Evolutionary conservation across 1,140 invertebrate species (phyloP).

Genomic region (Chymomyza costata): DNA sequence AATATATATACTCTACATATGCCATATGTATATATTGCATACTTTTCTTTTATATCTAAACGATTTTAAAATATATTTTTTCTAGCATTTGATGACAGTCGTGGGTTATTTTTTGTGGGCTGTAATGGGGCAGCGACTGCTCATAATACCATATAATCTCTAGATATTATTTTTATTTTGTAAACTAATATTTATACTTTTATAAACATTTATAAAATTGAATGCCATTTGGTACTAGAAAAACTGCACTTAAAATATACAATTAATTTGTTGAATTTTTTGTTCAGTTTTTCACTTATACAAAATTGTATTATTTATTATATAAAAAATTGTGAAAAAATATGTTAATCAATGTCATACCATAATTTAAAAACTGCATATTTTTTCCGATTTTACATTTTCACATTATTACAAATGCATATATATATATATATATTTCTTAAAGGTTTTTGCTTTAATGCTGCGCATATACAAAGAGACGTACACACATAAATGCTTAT

Average conservation of each 20-base stretch:
- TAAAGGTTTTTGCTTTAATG: slow-evolving; percentile 1
- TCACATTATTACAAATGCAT: too few relatives aligned
- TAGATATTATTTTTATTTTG: slow-evolving; percentile 4
- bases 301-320: slow-evolving; percentile 20
- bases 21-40: slow-evolving; percentile 31
- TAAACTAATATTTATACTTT: slow-evolving; percentile 23
- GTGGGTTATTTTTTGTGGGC: slow-evolving; percentile 7
- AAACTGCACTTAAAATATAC: slow-evolving; percentile 55
- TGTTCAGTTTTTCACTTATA: slow-evolving; percentile 28
- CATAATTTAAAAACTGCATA: too few relatives aligned
- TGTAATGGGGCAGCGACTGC: slow-evolving; percentile 10
- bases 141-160: slow-evolving; percentile 9
- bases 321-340: slow-evolving; percentile 52
- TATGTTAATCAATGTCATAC: slow-evolving; percentile 14
- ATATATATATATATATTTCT: slow-evolving; percentile 10
- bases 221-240: slow-evolving; percentile 63
- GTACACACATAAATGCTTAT: slow-evolving; percentile 54
- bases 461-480: slow-evolving; percentile 7
- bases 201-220: slow-evolving; percentile 60
- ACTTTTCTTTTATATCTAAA: slow-evolving; percentile 7
- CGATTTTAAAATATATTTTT: too few relatives aligned
- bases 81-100: too few relatives aligned
- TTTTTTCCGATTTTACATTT: too few relatives aligned
- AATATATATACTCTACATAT: slow-evolving; percentile 2
- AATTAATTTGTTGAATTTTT: slow-evolving; percentile 30